A percentile compares a stretch with the other conserved stretches of the same genome.
Conservation (phyloP, 1,140 invertebrate genomes). For the Heliconius hermathena region DNA sequence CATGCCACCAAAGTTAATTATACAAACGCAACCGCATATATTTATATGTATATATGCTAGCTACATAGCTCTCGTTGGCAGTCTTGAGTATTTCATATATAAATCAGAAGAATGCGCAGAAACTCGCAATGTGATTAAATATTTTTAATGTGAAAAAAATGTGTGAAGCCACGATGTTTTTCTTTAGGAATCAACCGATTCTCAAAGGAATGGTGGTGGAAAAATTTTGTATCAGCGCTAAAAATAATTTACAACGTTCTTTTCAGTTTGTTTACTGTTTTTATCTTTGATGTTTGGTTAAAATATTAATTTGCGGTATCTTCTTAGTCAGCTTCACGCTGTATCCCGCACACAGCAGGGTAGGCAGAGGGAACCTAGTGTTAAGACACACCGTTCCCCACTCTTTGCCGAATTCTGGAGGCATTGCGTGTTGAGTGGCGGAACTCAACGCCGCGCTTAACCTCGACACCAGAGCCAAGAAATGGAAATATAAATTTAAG, state of each 20-base stretch:
- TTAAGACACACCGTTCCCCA: too few relatives aligned
- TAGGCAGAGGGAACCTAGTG: too few relatives aligned
- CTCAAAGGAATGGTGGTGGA: slow-evolving; percentile 4
- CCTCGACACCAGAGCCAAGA: too few relatives aligned
- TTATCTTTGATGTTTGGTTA: background rate
- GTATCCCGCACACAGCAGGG: too few relatives aligned
- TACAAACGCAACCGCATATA: slow-evolving; percentile 6
- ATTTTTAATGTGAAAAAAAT: slow-evolving; percentile 12
- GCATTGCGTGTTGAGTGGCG: too few relatives aligned
- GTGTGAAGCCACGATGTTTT: slow-evolving; percentile 1
- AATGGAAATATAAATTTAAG: too few relatives aligned
- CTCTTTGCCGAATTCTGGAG: too few relatives aligned
- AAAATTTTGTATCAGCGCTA: background rate
- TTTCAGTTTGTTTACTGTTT: background rate
- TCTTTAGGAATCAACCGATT: slow-evolving; percentile 4
- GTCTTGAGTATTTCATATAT: slow-evolving; percentile 7
- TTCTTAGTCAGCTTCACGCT: too few relatives aligned
- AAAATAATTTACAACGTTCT: background rate
- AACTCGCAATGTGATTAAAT: slow-evolving; percentile 24
- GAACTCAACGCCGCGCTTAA: too few relatives aligned
- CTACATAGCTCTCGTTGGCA: slow-evolving; percentile 10
- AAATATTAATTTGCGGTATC: background rate
- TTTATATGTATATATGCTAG: background rate
- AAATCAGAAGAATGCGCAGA: slow-evolving; percentile 10
- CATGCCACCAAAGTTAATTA: slow-evolving; percentile 17